Conservation (phyloP, 1,140 invertebrate species). For the Bursaphelenchus mucronatus region DNA sequence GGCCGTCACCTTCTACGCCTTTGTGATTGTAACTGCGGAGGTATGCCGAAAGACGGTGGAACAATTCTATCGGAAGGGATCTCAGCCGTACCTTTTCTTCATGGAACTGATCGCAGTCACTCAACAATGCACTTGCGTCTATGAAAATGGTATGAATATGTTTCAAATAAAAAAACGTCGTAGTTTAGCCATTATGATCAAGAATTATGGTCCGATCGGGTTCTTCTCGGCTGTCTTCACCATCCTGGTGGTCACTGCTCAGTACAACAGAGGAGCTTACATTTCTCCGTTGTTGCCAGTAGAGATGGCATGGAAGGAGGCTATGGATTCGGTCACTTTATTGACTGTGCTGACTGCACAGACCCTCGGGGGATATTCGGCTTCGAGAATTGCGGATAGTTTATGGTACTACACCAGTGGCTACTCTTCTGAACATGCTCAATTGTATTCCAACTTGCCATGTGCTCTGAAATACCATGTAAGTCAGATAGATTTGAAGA, state of each 20-base stretch:
- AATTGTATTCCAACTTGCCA: slow-evolving; percentile 40
- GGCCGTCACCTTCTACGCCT: slow-evolving; percentile 28
- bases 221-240: slow-evolving; percentile 51
- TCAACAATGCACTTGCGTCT: slow-evolving; percentile 59
- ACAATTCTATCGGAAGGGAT: slow-evolving; percentile 31
- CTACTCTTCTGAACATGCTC: slow-evolving; percentile 41
- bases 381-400: slow-evolving; percentile 37
- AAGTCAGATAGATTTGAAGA: slow-evolving; percentile 16
- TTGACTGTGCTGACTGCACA: slow-evolving; percentile 46
- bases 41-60: slow-evolving; percentile 41
- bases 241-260: slow-evolving; percentile 37
- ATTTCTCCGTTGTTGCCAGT: slow-evolving; percentile 47
- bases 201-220: slow-evolving; percentile 45
- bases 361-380: slow-evolving; percentile 44
- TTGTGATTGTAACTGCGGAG: slow-evolving; percentile 44
- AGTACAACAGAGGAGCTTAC: slow-evolving; percentile 49
- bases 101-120: slow-evolving; percentile 52
- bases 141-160: slow-evolving; percentile 49
- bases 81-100: slow-evolving; percentile 32
- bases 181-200: slow-evolving; percentile 42
- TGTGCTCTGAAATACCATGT: slow-evolving; percentile 48
- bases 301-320: slow-evolving; percentile 32
- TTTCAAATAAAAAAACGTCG: slow-evolving; percentile 7
- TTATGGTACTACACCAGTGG: slow-evolving; percentile 48
- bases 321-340: slow-evolving; percentile 26